These are phyloP conservation scores for Coremacera marginata DNA, from an alignment of 2,888 invertebrate genomes.

Conservation along the genomic window DNA sequence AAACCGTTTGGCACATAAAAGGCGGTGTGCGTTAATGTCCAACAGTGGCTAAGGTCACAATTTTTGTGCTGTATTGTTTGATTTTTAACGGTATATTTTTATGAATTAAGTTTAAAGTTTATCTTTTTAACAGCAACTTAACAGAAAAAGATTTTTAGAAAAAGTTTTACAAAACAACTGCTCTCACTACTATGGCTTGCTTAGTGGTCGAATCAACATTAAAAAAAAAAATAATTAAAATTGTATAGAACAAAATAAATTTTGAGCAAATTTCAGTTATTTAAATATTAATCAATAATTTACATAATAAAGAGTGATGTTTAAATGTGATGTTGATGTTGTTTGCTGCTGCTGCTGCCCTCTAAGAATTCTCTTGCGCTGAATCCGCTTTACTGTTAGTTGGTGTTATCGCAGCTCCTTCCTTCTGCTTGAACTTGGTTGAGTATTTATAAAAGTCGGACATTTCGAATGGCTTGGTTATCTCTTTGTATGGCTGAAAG, in stretches of 20 bases:
- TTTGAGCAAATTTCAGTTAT: too few relatives aligned
- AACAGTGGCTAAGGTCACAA: not conserved
- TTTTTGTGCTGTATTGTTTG: too few relatives aligned
- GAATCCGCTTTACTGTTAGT: not conserved
- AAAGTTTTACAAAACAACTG: too few relatives aligned
- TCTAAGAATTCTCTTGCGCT: not conserved
- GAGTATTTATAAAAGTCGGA: slow-evolving; percentile 98
- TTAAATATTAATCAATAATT: too few relatives aligned
- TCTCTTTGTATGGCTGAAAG: slow-evolving; percentile 92
- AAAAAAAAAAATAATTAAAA: too few relatives aligned
- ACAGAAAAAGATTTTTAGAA: too few relatives aligned
- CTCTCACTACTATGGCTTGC: too few relatives aligned
- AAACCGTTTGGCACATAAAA: not conserved
- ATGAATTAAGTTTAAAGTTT: too few relatives aligned
- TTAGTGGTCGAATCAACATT: too few relatives aligned
- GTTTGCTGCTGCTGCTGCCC: not conserved
- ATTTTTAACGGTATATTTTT: too few relatives aligned
- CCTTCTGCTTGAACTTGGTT: slow-evolving; percentile 86
- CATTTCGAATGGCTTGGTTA: slow-evolving; percentile 97
- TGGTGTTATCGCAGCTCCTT: slow-evolving; percentile 45
- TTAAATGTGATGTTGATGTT: slow-evolving; percentile 7
- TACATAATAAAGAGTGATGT: not conserved
- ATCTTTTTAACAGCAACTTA: too few relatives aligned
- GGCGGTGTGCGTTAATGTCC: not conserved
- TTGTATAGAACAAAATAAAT: too few relatives aligned